Evolutionary conservation across 2,113 vertebrate species (phyloP), one percentile per base, ranked within the genome.

Genomic region (Alaudala cheleensis): DNA sequence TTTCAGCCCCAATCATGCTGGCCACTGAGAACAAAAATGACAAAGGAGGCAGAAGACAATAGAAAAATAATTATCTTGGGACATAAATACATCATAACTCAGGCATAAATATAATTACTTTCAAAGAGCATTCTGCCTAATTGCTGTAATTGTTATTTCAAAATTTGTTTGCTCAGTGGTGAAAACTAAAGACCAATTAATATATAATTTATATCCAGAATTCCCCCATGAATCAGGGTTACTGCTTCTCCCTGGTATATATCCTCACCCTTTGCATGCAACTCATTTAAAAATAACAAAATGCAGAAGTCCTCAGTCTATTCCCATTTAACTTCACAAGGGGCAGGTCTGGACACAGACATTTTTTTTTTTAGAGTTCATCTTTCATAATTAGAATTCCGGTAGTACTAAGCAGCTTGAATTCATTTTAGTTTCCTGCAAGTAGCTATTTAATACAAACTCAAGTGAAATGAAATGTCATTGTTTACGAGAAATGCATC

Each of bases 361-460:
- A 60, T 73, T 39, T 78, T 85, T 88, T 85, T 88, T 34, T 42
- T 78, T 4, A 39, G 40, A 76, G 42, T 51, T 85, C 37, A 77
- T 61, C 14, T 91, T 92, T 85, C 33, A 10, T 56, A 82, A 90
- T 85, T 91, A 92, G 84, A 83, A 94, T 92, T 85, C 81, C 0
- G 0, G 25, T 31, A 85, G 12, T 58, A 61, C 50, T 73, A 56
- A 90, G 50, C 50, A 95, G 73, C 92, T 34, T 66, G 42, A 80
- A 92, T 86, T 95, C 29, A 87, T 90, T 91, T 82, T 22, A 16
- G 73, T 76, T 88, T 94, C 87, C 72, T 94, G 33, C 34, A 92
- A 90, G 58, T 5, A 70, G 33, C 67, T 85, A 70, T 85, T 92
- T 92, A 90, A 85, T 47, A 94, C 14, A 45, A 89, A 80, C 53